phyloP scores from a whole-genome alignment of 2,888 invertebrate genomes.

The Marronus borbonicus region DNA sequence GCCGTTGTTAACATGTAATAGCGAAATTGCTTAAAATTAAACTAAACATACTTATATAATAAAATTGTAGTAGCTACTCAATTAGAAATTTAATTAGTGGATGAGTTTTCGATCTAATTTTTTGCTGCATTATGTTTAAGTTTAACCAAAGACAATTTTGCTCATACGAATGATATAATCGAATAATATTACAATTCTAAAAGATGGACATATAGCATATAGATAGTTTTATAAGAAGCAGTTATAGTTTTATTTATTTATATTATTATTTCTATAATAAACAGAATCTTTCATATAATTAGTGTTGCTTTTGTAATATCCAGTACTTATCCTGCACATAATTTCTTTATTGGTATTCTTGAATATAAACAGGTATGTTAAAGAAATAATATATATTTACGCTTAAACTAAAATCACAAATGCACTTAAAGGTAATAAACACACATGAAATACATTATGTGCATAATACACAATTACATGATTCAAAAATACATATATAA shows the following conservation, averaged over 20 bases:
- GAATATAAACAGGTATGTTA: not conserved
- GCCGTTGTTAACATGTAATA: too few species aligned
- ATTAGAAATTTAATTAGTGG: too few species aligned
- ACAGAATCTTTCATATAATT: constrained; percentile 1
- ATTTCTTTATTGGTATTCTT: too few species aligned
- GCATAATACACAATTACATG: too few species aligned
- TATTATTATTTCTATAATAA: constrained; percentile 30
- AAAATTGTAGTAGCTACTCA: too few species aligned
- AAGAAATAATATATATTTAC: not conserved
- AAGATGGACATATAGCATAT: constrained; percentile 3
- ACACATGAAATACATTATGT: too few species aligned
- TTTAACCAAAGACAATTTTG: constrained; percentile 23
- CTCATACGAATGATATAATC: constrained; percentile 5
- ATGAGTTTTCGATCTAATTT: too few species aligned
- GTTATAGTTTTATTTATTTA: constrained; percentile 16
- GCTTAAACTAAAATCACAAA: constrained; percentile 10
- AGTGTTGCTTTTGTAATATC: not conserved
- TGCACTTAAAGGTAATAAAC: not conserved
- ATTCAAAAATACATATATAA: too few species aligned
- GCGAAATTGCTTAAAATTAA: too few species aligned
- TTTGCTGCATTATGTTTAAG: not conserved
- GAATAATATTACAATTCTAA: constrained; percentile 25
- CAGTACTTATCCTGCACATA: not conserved
- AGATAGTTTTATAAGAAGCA: constrained; percentile 12
- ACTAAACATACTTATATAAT: too few species aligned